Evolutionary conservation across 1,140 invertebrate species (phyloP), one percentile per base, ranked within the genome.

Genomic region (Chironomus striatipennis): DNA sequence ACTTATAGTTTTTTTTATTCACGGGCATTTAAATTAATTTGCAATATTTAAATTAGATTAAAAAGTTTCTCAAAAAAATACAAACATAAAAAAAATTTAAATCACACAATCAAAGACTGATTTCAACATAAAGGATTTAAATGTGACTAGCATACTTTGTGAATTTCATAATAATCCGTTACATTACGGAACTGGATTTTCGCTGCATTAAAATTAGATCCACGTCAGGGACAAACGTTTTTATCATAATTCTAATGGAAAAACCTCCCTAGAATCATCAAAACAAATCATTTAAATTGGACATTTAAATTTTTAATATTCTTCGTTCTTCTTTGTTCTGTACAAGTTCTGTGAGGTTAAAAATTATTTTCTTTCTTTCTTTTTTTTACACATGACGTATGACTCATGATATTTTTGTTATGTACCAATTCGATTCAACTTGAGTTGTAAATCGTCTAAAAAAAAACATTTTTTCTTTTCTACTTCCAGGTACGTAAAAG

Each of bases 401-500:
- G 47, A 57, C 47, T 57, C 47, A 57, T 57, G 47, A 15, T 57
- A 34, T 57, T 57, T 57, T 57, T 57, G 4, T 57, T 57, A n/a
- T 57, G 12, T 57, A n/a, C 47, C 12, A 12, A 57, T 57, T 57
- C 12, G 47, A 57, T n/a, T 57, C 47, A 12, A 57, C n/a, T 57
- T 57, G n/a, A 57, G 47, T 15, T 12, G 12, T 10, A 57, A 57
- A 57, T 57, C 47, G 47, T 57, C 12, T 57, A 57, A 57, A n/a
- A 34, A 34, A n/a, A 57, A n/a, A 34, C 1, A n/a, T 18, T 70
- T 70, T 70, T 8, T 8, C 18, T 20, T 17, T 70, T 70, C 65
- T 70, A 24, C 8, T 84, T 83, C 73, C 82, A 89, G 88, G 84
- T 86, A 76, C 83, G 87, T 78, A 89, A 88, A 83, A 87, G 83